phyloP scores from a whole-genome alignment of 1,140 invertebrate species.

The Procambarus clarkii region DNA sequence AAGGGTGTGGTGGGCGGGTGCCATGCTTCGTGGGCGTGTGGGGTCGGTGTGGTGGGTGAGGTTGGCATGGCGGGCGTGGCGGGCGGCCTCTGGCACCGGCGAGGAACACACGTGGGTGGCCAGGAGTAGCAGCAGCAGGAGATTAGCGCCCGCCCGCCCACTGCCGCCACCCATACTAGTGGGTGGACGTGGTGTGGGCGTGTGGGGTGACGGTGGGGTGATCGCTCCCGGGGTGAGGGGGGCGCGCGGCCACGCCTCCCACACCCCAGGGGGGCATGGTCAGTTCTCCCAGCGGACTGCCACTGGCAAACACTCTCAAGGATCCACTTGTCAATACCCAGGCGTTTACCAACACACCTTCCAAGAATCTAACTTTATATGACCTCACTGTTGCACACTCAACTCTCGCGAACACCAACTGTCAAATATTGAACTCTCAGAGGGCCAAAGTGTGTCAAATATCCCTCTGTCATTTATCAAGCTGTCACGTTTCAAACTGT shows the following conservation, averaged over 20 bases:
- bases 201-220: conserved; percentile 10
- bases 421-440: no score
- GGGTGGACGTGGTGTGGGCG: conserved; percentile 18
- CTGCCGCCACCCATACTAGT: conserved; percentile 55
- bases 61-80: background rate
- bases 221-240: background rate
- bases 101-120: conserved; percentile 13
- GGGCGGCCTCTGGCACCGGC: background rate
- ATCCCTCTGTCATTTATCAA: no score
- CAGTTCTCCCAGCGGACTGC: no score
- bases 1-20: no score
- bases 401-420: no score
- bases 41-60: background rate
- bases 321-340: no score
- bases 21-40: background rate
- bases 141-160: conserved; percentile 28
- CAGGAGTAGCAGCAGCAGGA: conserved; percentile 43
- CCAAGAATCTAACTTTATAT: no score
- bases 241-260: background rate
- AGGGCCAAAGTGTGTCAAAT: no score
- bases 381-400: no score
- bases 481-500: no score
- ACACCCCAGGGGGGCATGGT: background rate
- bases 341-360: no score
- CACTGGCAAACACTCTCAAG: no score